A percentile compares a stretch with the other conserved stretches of the same genome.
Evolutionary conservation across 2,797 vertebrate genomes (phyloP).

Genomic region (Emydoidea blandingii): DNA sequence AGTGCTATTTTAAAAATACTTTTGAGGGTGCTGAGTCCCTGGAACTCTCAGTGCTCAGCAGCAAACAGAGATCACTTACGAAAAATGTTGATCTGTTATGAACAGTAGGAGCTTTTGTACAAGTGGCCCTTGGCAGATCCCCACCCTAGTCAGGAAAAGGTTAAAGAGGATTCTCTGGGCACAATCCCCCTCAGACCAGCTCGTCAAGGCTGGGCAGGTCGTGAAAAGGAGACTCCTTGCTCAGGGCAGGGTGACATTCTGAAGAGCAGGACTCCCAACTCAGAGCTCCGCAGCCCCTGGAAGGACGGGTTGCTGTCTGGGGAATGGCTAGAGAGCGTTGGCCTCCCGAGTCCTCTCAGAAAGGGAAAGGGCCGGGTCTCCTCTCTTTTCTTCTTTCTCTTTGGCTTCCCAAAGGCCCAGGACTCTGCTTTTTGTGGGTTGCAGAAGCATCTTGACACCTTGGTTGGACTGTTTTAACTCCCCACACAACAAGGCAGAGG

Average conservation of each 20-base stretch:
- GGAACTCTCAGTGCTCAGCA: no score
- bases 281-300: neutral
- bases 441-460: neutral
- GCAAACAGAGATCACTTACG: no score
- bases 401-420: neutral
- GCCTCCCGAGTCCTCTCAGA: neutral
- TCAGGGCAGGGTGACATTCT: neutral
- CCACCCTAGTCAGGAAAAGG: neutral
- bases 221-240: neutral
- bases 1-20: no score
- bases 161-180: neutral
- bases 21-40: no score
- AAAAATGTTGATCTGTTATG: no score
- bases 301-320: neutral
- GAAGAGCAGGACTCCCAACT: neutral
- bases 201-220: neutral
- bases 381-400: neutral
- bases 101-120: no score
- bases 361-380: neutral
- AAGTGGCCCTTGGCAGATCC: no score
- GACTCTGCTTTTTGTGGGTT: neutral
- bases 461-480: neutral
- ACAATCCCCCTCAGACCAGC: neutral
- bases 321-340: neutral
- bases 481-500: neutral